phyloP scores from a whole-genome alignment of 92 coral and sea anemone species.

The Epizoanthus scotinus region DNA sequence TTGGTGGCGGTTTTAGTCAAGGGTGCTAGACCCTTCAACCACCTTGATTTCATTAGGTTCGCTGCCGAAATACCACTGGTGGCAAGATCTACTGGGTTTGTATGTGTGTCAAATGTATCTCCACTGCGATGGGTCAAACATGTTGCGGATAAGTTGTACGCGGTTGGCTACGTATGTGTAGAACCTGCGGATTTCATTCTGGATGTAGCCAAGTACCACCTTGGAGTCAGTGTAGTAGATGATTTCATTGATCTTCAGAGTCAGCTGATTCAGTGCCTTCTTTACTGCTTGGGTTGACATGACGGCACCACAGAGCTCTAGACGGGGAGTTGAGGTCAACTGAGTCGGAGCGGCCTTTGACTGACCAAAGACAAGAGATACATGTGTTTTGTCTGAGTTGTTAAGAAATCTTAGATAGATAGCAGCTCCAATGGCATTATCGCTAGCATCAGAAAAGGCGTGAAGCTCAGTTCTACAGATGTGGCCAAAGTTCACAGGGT shows the following conservation, averaged over 20 bases:
- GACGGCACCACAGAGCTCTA: too few species aligned
- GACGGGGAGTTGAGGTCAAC: constrained; percentile 24
- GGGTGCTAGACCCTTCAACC: constrained; percentile 29
- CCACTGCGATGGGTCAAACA: constrained; percentile 39
- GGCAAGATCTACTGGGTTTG: constrained; percentile 41
- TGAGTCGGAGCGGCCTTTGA: constrained; percentile 4
- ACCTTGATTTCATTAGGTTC: constrained; percentile 8
- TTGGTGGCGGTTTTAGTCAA: not conserved
- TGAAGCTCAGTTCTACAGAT: constrained; percentile 13
- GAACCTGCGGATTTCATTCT: constrained; percentile 44
- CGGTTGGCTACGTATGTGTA: constrained; percentile 44
- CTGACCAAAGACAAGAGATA: constrained; percentile 36
- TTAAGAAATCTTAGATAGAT: not conserved
- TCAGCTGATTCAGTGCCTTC: constrained; percentile 12
- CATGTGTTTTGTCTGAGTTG: not conserved
- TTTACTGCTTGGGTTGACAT: constrained; percentile 22
- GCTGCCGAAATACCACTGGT: constrained; percentile 25
- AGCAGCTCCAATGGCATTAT: constrained; percentile 20
- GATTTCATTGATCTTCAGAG: constrained; percentile 3
- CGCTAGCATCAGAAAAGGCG: constrained; percentile 38
- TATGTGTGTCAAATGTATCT: constrained; percentile 31
- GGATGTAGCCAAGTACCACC: constrained; percentile 34
- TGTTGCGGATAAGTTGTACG: constrained; percentile 16
- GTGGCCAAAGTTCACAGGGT: constrained; percentile 5
- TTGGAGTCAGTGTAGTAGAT: constrained; percentile 40